phyloP scores from a whole-genome alignment of 2,797 vertebrate species.

The Catamblyrhynchus diadema region DNA sequence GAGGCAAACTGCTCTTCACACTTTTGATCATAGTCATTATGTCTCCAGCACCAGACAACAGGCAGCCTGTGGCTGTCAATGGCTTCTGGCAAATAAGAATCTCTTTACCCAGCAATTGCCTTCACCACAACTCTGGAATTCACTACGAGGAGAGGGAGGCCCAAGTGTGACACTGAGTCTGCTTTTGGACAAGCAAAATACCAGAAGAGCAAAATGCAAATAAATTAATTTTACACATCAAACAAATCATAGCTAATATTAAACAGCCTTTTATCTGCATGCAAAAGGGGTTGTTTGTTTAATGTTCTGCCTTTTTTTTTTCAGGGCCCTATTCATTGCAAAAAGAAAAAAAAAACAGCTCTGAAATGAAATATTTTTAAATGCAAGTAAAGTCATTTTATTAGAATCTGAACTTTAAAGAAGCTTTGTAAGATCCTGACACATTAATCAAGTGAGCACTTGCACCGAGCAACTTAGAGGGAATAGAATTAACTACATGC shows the following conservation, averaged over 20 bases:
- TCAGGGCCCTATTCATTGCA: not conserved
- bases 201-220: conserved; percentile 31
- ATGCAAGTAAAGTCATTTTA: not conserved
- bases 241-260: conserved; percentile 14
- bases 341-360: not conserved
- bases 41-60: not conserved
- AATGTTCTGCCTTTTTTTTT: not conserved
- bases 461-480: not conserved
- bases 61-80: not conserved
- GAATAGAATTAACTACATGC: not conserved
- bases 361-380: not conserved
- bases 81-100: not conserved
- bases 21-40: not conserved
- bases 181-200: not conserved
- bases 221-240: conserved; percentile 48
- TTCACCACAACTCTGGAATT: conserved; percentile 6
- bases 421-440: not conserved
- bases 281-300: not conserved
- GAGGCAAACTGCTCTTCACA: not conserved
- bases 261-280: conserved; percentile 28
- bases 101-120: not conserved
- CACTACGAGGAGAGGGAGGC: not conserved
- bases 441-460: not conserved
- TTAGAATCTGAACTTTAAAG: not conserved
- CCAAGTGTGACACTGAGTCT: not conserved